Conservation (phyloP, 2,888 invertebrate species). For the Brachyopa scutellaris region DNA sequence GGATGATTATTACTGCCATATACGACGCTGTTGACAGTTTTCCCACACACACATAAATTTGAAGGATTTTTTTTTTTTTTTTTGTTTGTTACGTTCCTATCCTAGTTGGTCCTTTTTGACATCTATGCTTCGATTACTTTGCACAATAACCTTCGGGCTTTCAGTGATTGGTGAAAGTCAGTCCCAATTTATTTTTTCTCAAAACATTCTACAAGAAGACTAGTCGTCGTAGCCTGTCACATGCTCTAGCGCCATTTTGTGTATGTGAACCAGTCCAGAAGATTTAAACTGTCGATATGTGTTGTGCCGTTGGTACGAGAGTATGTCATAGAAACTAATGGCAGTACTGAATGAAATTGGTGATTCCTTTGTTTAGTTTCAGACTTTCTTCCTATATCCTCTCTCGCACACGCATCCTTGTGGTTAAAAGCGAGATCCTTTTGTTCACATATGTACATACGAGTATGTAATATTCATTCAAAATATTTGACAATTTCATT, state of each 20-base stretch:
- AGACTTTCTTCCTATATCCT: no score
- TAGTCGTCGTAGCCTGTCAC: no score
- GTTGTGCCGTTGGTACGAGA: no score
- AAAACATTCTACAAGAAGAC: no score
- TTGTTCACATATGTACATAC: no score
- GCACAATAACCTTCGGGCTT: constrained; percentile 13
- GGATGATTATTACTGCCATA: constrained; percentile 56
- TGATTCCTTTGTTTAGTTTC: constrained; percentile 27
- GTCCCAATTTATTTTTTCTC: neutral
- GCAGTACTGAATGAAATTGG: neutral
- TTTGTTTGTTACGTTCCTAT: neutral
- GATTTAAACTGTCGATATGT: constrained; percentile 16
- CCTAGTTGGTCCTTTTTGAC: constrained; percentile 20
- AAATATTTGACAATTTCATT: neutral
- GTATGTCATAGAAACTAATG: constrained; percentile 13
- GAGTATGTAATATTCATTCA: no score
- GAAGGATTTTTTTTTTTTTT: neutral
- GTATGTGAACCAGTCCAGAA: neutral
- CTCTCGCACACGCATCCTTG: no score
- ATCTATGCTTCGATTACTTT: constrained; percentile 30
- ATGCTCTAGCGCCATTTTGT: neutral
- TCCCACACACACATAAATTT: neutral
- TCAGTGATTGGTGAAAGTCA: constrained; percentile 28
- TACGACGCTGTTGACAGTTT: constrained; percentile 50
- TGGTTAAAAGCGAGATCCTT: no score